phyloP scores from a whole-genome alignment of 2,888 invertebrate genomes.

The Tetheella fluctuosa region DNA sequence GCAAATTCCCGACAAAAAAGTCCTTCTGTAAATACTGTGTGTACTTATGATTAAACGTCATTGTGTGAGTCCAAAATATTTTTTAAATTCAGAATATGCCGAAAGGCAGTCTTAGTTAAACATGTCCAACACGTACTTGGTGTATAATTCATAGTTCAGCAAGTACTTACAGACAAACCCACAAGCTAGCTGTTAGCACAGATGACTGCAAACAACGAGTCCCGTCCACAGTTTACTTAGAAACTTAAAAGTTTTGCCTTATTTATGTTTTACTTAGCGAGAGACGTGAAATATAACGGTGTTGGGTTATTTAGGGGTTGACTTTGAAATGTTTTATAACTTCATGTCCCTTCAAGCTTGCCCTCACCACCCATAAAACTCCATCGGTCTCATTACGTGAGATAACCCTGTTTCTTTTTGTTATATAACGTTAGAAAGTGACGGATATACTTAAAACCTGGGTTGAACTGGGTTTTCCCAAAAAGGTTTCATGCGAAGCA shows the following conservation, averaged over 20 bases:
- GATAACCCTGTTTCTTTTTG: no score
- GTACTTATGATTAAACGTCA: no score
- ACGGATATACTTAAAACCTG: no score
- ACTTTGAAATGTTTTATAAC: neutral
- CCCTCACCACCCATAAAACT: no score
- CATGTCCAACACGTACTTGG: neutral
- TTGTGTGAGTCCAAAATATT: no score
- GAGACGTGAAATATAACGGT: neutral
- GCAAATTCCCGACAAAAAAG: no score
- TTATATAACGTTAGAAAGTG: no score
- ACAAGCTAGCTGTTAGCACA: slow-evolving; percentile 3
- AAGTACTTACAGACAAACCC: neutral
- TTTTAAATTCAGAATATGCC: no score
- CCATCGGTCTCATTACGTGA: no score
- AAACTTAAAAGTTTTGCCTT: neutral
- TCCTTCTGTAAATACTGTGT: no score
- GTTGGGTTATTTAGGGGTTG: neutral
- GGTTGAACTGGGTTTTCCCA: no score
- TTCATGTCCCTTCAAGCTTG: neutral
- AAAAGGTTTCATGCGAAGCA: no score
- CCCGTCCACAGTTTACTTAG: neutral
- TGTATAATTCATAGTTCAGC: neutral
- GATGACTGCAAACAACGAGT: neutral
- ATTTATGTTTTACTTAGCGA: slow-evolving; percentile 1
- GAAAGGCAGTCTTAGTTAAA: neutral